Conservation (phyloP, 2,113 vertebrate species). For the Gobio gobio region DNA sequence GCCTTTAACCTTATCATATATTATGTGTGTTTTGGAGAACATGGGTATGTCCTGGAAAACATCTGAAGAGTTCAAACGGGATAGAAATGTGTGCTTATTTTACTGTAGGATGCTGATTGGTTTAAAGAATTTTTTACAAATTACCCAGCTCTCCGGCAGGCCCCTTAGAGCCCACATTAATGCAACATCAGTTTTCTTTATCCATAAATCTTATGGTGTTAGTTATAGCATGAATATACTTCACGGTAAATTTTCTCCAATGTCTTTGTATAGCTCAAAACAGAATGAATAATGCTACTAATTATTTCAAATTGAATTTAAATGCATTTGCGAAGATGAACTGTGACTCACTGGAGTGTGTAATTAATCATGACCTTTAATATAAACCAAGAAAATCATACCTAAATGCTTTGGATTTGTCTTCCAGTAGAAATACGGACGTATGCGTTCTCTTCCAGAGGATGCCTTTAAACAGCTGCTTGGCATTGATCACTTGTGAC, state of each 20-base stretch:
- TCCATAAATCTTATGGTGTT: neutral
- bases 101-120: too few species aligned
- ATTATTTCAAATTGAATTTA: neutral
- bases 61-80: conserved; percentile 1
- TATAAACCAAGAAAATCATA: neutral
- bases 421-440: neutral
- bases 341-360: neutral
- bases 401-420: neutral
- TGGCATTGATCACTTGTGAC: conserved; percentile 7
- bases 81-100: conserved; percentile 2
- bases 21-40: neutral
- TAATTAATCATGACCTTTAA: neutral
- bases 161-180: conserved; percentile 13
- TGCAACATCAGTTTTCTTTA: neutral
- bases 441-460: neutral
- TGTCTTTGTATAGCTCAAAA: too few species aligned
- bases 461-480: neutral
- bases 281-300: too few species aligned
- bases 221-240: too few species aligned
- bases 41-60: neutral
- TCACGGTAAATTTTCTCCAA: too few species aligned
- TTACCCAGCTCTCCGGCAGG: neutral
- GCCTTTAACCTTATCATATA: conserved; percentile 23
- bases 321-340: neutral
- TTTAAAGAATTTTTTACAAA: neutral